Evolutionary conservation across 35 echinoderm and acorn worm genomes (phyloP).

Genomic region (Lytechinus variegatus): DNA sequence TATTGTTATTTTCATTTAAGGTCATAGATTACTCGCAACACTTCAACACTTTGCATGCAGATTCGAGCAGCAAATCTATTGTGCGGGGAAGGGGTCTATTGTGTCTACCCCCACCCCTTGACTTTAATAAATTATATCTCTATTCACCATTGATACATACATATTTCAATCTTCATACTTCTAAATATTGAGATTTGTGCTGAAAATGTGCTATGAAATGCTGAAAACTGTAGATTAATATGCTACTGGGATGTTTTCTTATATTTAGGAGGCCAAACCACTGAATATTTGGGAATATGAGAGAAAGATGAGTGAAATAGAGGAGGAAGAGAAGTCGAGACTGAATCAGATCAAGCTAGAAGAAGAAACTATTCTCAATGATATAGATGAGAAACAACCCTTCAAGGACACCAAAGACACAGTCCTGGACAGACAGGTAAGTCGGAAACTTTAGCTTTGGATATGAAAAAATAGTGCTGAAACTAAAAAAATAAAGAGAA

Average conservation of each 20-base stretch:
- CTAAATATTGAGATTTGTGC: too few species aligned
- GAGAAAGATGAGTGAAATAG: constrained; percentile 60
- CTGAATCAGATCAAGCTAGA: constrained; percentile 57
- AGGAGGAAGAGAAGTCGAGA: constrained; percentile 60
- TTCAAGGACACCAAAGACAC: constrained; percentile 5
- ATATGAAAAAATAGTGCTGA: background rate
- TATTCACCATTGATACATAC: too few species aligned
- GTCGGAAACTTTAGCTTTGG: constrained; percentile 46
- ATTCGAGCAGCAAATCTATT: too few species aligned
- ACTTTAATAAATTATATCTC: too few species aligned
- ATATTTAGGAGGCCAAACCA: constrained; percentile 60
- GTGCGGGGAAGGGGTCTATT: too few species aligned
- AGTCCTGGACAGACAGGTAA: constrained; percentile 22
- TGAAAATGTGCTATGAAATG: too few species aligned
- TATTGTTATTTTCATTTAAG: too few species aligned
- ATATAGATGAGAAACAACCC: constrained; percentile 20
- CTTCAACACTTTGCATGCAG: too few species aligned
- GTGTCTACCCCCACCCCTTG: too few species aligned
- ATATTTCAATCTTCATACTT: too few species aligned
- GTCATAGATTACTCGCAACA: too few species aligned
- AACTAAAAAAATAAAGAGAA: background rate
- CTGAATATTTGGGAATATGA: constrained; percentile 75
- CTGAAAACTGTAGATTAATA: too few species aligned
- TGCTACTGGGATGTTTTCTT: background rate
- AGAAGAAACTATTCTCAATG: constrained; percentile 48